Evolutionary conservation across 2,888 invertebrate genomes (phyloP), one percentile per base, ranked within the genome.

Genomic region (Junonia oenone): DNA sequence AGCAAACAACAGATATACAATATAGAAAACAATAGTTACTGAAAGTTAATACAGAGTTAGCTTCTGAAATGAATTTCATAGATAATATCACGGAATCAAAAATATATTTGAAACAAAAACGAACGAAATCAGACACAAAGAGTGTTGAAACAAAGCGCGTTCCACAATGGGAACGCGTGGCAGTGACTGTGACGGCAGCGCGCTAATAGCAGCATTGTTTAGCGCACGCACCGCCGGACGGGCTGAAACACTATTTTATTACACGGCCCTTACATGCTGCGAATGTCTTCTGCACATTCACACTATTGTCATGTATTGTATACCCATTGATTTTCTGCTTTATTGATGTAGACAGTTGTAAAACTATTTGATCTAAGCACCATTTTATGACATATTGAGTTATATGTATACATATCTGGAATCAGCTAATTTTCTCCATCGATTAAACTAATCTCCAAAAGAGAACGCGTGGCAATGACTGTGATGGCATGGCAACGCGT

Each of bases 181-280:
- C 17, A 38, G 47, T 40, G 43, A 43, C 43, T 43, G 31, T 38
- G 33, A 40, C 37, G 43, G 43, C 13, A 26, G 52, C 52, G 17
- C 31, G 47, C 47, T 54, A 54, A 54, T 40, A 48, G 53, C 47
- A 37, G 22, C 53, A 54, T 54, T 54, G 47, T 54, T 54, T 43
- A 26, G 19, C 22, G 40, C 40, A 54, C 53, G 47, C 53, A 54
- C 46, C 31, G 11, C 53, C 33, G 48, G 53, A 54, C 52, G 48
- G 27, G 40, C 38, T 54, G 31, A 11, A 54, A 40, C 47, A 48
- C 43, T 43, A 22, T 43, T 26, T 43, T 40, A 40, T n/a, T 4
- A 40, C 19, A 19, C 38, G 38, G 13, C 2, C n/a, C 43, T 22
- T 43, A 43, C 43, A 43, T 8, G 26, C 0, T 13, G 43, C 13